Evolutionary conservation across 2,888 invertebrate genomes (phyloP).

Genomic region (Tortricodes alternella): DNA sequence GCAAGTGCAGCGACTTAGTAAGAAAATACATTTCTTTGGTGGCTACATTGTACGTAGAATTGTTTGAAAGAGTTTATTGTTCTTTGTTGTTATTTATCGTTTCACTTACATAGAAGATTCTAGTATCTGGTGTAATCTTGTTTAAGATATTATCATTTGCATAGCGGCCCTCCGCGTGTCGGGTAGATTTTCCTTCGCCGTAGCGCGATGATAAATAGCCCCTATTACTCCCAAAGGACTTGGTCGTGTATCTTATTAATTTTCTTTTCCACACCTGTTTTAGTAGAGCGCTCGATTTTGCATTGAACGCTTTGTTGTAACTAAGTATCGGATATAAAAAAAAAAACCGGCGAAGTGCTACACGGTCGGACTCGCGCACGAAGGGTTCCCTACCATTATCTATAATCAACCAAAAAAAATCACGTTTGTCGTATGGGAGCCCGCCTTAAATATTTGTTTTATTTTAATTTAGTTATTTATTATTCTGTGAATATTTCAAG

Average conservation of each 20-base stretch:
- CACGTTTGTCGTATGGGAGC: no score
- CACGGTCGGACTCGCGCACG: no score
- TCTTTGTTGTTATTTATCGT: constrained; percentile 17
- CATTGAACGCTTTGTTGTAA: neutral
- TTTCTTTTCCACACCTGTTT: constrained; percentile 15
- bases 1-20: neutral
- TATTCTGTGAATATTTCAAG: no score
- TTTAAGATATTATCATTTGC: constrained; percentile 30
- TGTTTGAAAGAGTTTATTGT: neutral
- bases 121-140: constrained; percentile 26
- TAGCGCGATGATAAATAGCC: constrained; percentile 26
- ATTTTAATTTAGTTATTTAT: no score
- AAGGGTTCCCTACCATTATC: no score
- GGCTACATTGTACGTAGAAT: neutral
- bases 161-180: constrained; percentile 19
- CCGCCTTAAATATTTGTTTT: no score
- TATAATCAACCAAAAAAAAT: no score
- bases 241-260: constrained; percentile 26
- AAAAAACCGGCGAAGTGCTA: no score
- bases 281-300: no score
- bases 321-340: no score
- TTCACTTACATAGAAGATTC: constrained; percentile 19
- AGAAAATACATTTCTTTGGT: neutral
- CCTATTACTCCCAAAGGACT: constrained; percentile 25
- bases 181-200: constrained; percentile 9